Evolutionary conservation across 1,140 invertebrate species (phyloP).

Genomic region (Drosophila baimaii): DNA sequence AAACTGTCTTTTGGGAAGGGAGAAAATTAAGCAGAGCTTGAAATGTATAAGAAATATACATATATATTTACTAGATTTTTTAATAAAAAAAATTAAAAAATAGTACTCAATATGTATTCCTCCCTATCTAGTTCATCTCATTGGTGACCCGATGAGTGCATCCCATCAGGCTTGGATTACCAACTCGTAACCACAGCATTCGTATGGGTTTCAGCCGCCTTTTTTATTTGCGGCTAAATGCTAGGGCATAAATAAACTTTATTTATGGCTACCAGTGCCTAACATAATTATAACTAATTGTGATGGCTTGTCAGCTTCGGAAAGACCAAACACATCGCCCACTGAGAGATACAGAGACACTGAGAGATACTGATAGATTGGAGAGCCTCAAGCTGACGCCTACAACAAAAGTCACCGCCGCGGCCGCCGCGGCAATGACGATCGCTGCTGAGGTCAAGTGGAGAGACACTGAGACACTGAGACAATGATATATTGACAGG

Average conservation of each 20-base stretch:
- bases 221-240: conserved; percentile 28
- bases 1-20: too few species aligned
- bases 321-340: conserved; percentile 57
- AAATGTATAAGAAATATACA: background rate
- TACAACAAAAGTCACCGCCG: conserved; percentile 56
- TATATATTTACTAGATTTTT: background rate
- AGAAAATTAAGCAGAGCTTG: background rate
- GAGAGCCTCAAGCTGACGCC: conserved; percentile 28
- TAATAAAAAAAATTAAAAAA: background rate
- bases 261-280: conserved; percentile 55
- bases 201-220: conserved; percentile 55
- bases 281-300: conserved; percentile 80
- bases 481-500: conserved; percentile 62
- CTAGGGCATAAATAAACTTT: conserved; percentile 36
- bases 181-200: conserved; percentile 44
- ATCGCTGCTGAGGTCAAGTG: conserved; percentile 66
- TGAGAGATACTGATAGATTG: conserved; percentile 6
- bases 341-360: conserved; percentile 27
- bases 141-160: conserved; percentile 13
- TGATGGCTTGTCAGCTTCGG: conserved; percentile 51
- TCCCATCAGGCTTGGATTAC: conserved; percentile 48
- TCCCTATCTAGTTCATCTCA: conserved; percentile 2
- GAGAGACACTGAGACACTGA: conserved; percentile 73
- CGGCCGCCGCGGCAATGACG: conserved; percentile 27
- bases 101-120: too few species aligned